phyloP scores from a whole-genome alignment of 2,888 invertebrate species.

The Aporophyla lueneburgensis region DNA sequence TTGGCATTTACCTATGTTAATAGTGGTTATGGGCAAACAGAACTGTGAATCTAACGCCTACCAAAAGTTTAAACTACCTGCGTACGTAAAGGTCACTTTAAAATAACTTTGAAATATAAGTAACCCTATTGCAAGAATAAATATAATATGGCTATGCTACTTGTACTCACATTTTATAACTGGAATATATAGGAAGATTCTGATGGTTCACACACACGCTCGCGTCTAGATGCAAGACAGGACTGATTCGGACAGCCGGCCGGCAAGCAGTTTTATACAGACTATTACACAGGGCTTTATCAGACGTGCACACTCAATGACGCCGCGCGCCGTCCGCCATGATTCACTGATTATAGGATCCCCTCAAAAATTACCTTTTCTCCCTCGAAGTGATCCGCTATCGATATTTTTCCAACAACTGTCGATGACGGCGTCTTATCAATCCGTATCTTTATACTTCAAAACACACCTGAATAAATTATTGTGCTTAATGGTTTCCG shows the following conservation, averaged over 20 bases:
- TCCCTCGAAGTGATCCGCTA: slow-evolving; percentile 33
- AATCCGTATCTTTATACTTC: slow-evolving; percentile 39
- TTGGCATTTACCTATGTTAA: slow-evolving; percentile 11
- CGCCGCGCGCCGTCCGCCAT: slow-evolving; percentile 25
- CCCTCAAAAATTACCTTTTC: slow-evolving; percentile 32
- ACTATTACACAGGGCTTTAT: slow-evolving; percentile 48
- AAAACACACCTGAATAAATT: slow-evolving; percentile 37
- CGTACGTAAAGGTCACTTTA: background rate
- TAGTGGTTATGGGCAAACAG: background rate
- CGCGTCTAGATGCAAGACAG: slow-evolving; percentile 17
- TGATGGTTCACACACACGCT: slow-evolving; percentile 40
- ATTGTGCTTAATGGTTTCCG: slow-evolving; percentile 12
- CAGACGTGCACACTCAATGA: slow-evolving; percentile 40
- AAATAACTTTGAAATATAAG: background rate
- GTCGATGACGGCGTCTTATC: slow-evolving; percentile 50
- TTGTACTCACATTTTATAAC: slow-evolving; percentile 54
- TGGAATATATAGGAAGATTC: slow-evolving; percentile 8
- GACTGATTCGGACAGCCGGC: slow-evolving; percentile 50
- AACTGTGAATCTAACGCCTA: background rate
- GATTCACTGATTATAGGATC: slow-evolving; percentile 55
- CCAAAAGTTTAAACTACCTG: background rate
- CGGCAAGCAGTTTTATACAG: slow-evolving; percentile 59
- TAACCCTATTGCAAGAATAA: background rate
- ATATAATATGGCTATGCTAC: background rate
- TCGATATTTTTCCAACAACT: slow-evolving; percentile 47